These are phyloP conservation scores for Mobula hypostoma DNA, from an alignment of 2,113 vertebrate species.

Conservation along the genomic window DNA sequence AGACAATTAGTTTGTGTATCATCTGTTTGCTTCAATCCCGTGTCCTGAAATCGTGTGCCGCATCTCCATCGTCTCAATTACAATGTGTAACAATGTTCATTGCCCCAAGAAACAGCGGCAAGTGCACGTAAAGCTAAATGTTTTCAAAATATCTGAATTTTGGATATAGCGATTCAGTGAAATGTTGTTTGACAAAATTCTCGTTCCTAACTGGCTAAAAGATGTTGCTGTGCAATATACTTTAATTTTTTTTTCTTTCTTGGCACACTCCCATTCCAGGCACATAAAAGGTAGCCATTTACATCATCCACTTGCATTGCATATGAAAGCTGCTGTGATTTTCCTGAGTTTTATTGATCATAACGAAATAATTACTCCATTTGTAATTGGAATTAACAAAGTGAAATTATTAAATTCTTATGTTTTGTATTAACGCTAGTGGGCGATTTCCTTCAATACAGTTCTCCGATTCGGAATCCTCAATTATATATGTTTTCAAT, in stretches of 20 bases:
- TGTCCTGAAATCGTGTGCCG: background rate
- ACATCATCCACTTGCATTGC: background rate
- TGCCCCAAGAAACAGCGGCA: background rate
- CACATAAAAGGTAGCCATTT: background rate
- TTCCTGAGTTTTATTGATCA: background rate
- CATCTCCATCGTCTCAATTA: background rate
- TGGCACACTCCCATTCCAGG: background rate
- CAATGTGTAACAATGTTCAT: background rate
- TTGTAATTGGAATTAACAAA: background rate
- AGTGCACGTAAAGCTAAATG: no score
- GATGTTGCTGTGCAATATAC: no score
- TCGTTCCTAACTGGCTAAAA: background rate
- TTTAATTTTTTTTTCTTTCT: no score
- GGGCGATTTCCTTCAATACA: background rate
- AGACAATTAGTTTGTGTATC: background rate
- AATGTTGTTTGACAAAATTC: background rate
- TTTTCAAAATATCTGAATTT: no score
- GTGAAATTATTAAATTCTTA: background rate
- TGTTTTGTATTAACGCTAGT: background rate
- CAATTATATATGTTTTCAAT: background rate
- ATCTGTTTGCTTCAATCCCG: background rate
- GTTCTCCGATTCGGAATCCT: background rate
- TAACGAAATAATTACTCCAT: background rate
- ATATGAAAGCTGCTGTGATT: background rate
- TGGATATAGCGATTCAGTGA: no score